Conservation (phyloP, 2,888 invertebrate genomes). For the Hipparchia sbordonii region DNA sequence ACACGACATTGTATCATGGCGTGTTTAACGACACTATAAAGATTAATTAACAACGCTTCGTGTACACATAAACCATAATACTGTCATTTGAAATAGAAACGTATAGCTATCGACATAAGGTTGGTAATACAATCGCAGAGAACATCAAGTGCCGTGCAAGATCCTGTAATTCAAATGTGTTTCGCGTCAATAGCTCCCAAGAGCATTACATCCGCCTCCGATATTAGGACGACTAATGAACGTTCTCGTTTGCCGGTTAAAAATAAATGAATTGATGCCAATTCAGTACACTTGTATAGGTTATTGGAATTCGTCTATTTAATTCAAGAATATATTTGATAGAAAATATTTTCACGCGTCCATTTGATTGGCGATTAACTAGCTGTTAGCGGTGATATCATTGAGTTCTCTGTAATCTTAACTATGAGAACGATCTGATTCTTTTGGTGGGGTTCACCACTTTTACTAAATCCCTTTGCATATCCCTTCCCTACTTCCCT, state of each 20-base stretch:
- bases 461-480: too few species aligned
- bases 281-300: slow-evolving; percentile 17
- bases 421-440: too few species aligned
- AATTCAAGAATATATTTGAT: neutral
- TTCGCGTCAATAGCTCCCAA: slow-evolving; percentile 29
- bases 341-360: too few species aligned
- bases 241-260: slow-evolving; percentile 26
- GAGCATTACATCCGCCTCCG: slow-evolving; percentile 32
- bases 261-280: slow-evolving; percentile 22
- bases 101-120: neutral
- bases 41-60: slow-evolving; percentile 35
- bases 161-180: slow-evolving; percentile 30
- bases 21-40: slow-evolving; percentile 37
- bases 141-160: slow-evolving; percentile 18
- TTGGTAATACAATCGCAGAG: neutral
- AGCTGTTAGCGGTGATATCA: too few species aligned
- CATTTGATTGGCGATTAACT: too few species aligned
- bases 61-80: slow-evolving; percentile 12
- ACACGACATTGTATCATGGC: slow-evolving; percentile 34
- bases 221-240: slow-evolving; percentile 37
- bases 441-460: too few species aligned
- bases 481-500: too few species aligned
- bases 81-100: neutral
- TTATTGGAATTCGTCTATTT: neutral
- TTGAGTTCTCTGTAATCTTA: too few species aligned